These are phyloP conservation scores for Melanotaenia pygmaea DNA, from an alignment of 2,797 vertebrate genomes.

Conservation along the genomic window DNA sequence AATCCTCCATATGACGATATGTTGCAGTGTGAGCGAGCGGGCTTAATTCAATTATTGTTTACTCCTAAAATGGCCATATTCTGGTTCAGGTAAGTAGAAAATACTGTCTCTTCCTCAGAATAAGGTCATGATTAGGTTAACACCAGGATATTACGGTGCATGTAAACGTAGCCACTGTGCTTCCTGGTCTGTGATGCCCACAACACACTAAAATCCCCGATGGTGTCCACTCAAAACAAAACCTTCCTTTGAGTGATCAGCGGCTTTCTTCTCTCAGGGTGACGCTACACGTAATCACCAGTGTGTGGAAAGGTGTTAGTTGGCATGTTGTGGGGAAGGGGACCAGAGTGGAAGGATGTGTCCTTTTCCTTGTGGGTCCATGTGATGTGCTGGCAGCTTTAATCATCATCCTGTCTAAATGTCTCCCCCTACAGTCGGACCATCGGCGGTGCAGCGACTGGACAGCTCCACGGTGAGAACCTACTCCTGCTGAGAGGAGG, in stretches of 20 bases:
- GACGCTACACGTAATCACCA: constrained; percentile 31
- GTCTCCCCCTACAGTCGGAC: constrained; percentile 87
- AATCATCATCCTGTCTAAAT: constrained; percentile 21
- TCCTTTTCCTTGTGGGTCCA: constrained; percentile 28
- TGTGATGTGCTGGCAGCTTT: neutral
- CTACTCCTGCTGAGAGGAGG: constrained; percentile 98
- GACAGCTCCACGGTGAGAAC: constrained; percentile 99
- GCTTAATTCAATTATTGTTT: neutral
- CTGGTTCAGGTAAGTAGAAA: neutral
- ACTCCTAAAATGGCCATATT: neutral
- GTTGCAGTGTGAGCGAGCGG: no score
- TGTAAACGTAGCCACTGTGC: constrained; percentile 17
- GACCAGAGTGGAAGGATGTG: constrained; percentile 30
- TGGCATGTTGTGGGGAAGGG: constrained; percentile 31
- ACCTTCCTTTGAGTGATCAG: constrained; percentile 50
- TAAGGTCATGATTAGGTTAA: neutral
- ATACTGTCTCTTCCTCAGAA: neutral
- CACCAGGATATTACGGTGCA: neutral
- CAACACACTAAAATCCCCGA: constrained; percentile 32
- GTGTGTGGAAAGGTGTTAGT: constrained; percentile 14
- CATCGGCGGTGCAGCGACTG: constrained; percentile 95
- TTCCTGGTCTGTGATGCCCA: constrained; percentile 53
- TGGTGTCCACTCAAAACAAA: constrained; percentile 54
- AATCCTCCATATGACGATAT: neutral
- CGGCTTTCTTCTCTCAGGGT: constrained; percentile 46